Percentiles rank a stretch among this genome's conserved stretches.
Evolutionary conservation across 64 coral and sea anemone species (phyloP).

Genomic region (Porites australiensis): DNA sequence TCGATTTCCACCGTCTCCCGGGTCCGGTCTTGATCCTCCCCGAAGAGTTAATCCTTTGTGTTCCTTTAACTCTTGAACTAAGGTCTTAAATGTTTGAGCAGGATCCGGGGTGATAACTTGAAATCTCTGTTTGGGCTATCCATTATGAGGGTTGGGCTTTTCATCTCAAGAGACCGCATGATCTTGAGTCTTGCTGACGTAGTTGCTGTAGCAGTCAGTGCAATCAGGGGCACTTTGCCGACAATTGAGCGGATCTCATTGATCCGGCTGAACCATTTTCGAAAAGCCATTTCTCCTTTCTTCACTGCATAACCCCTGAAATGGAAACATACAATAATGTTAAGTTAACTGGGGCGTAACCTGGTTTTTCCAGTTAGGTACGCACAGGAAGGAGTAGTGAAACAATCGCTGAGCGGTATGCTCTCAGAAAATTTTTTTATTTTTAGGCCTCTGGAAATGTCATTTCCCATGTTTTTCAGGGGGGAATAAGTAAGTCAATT

Average conservation of each 20-base stretch:
- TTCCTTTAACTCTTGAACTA: slow-evolving; percentile 37
- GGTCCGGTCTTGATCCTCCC: no score
- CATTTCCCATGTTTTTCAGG: no score
- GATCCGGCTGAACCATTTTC: slow-evolving; percentile 53
- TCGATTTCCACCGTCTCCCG: no score
- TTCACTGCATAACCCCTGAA: slow-evolving; percentile 50
- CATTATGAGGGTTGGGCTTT: slow-evolving; percentile 1
- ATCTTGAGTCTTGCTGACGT: slow-evolving; percentile 38
- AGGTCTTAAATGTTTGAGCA: background rate
- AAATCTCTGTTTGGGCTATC: slow-evolving; percentile 28
- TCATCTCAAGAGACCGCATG: slow-evolving; percentile 39
- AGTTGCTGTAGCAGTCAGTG: slow-evolving; percentile 67
- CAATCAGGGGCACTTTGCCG: slow-evolving; percentile 12
- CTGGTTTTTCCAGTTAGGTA: no score
- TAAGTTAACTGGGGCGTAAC: no score
- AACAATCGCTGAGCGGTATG: no score
- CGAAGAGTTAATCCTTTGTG: slow-evolving; percentile 7
- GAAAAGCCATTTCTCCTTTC: slow-evolving; percentile 50
- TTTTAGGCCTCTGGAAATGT: no score
- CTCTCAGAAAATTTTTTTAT: no score
- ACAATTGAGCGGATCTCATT: slow-evolving; percentile 49
- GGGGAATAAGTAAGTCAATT: no score
- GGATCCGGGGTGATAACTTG: slow-evolving; percentile 26
- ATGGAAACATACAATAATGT: no score
- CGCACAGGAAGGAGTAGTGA: no score